These are phyloP conservation scores for Dendrocincla fuliginosa DNA, from an alignment of 2,797 vertebrate species.

Conservation along the genomic window DNA sequence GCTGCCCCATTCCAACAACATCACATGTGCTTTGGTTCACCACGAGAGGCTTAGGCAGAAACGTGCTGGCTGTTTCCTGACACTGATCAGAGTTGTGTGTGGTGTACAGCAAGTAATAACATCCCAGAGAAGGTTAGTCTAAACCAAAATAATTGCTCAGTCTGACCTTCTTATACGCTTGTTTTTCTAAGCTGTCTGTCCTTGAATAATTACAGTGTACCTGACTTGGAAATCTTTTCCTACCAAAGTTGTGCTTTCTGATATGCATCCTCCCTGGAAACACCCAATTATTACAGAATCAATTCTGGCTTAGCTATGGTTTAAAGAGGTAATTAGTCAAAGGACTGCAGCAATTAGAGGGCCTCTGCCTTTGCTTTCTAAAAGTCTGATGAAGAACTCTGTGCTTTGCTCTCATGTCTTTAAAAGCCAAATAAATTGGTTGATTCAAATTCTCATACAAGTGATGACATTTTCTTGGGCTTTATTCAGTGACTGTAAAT, in stretches of 20 bases:
- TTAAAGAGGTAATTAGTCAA: slow-evolving; percentile 29
- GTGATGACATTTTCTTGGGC: background rate
- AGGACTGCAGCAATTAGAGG: background rate
- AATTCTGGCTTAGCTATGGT: background rate
- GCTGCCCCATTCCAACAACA: background rate
- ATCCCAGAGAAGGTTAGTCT: slow-evolving; percentile 8
- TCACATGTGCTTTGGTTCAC: background rate
- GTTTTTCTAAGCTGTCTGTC: slow-evolving; percentile 32
- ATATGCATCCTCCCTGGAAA: background rate
- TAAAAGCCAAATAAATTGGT: background rate
- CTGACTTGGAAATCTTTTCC: background rate
- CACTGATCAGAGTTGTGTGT: background rate
- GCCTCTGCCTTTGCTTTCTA: background rate
- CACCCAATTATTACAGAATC: slow-evolving; percentile 25
- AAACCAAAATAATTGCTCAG: slow-evolving; percentile 32
- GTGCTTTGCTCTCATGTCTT: background rate
- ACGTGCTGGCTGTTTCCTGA: background rate
- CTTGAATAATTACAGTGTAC: slow-evolving; percentile 38
- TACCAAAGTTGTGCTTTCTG: background rate
- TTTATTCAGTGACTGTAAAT: background rate
- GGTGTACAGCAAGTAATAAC: background rate
- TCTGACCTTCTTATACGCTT: slow-evolving; percentile 21
- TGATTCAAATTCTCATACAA: background rate
- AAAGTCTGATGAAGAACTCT: background rate
- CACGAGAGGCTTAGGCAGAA: background rate